Base-by-base conservation (phyloP, 2,113 vertebrate genomes). In the Lophura nycthemera region DNA sequence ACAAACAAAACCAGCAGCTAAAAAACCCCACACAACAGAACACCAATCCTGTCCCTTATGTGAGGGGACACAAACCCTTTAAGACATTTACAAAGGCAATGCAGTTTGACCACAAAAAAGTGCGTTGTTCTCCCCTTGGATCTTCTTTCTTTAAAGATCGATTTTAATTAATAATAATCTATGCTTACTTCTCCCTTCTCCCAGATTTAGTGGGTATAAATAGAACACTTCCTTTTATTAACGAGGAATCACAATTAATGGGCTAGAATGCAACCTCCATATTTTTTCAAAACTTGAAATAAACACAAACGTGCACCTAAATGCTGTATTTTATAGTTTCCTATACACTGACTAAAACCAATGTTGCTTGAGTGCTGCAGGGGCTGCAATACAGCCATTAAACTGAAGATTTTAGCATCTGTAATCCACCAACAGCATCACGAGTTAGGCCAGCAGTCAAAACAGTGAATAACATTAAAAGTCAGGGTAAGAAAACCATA, bases 51-150 rank as follows among this genome's bases (percentile, higher is more conserved):
- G 50, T 13, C 20, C 22, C 43, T 4, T 25, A 45, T 11, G 10
- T 5, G 36, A 45, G 57, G 57, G 64, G 15, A 47, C 5, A 52
- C 52, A 64, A 18, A 1, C 12, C 24, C 10, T 2, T 0, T 8
- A 71, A 29, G 5, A 59, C 43, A 52, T 59, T 38, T 63, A 73
- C 14, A 63, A 48, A 88, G 14, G 18, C n/a, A 47, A 84, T 8
- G 71, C 8, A 45, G 75, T 17, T 40, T 56, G 59, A 36, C 17
- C 10, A 29, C 7, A 57, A 88, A 76, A 60, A 38, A 22, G 1
- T 34, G 63, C 0, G 0, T 36, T 32, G 54, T 69, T 61, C 22
- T 88, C 45, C 25, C 29, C 34, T 32, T n/a, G 40, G 34, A 82
- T 38, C 67, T 3, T 36, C 22, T n/a, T 61, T 36, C 29, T 40